phyloP scores from a whole-genome alignment of 2,797 vertebrate species.

The Furcifer pardalis region DNA sequence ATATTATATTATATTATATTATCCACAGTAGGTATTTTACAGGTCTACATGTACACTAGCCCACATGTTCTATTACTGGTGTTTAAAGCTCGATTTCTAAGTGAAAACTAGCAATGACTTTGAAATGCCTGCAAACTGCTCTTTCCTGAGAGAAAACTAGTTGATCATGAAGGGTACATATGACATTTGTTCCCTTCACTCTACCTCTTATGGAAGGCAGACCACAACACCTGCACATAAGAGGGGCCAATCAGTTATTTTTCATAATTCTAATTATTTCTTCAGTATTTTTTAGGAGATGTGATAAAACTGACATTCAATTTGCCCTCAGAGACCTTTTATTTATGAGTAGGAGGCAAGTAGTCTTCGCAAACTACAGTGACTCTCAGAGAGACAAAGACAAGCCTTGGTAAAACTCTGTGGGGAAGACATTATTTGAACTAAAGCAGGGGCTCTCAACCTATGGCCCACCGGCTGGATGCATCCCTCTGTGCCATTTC shows the following conservation, averaged over 20 bases:
- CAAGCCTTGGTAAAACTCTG: neutral
- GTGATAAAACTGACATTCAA: slow-evolving; percentile 31
- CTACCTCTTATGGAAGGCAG: slow-evolving; percentile 36
- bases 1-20: too few species aligned
- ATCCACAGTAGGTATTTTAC: slow-evolving; percentile 62
- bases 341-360: neutral
- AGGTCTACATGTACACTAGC: slow-evolving; percentile 50
- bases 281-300: slow-evolving; percentile 49
- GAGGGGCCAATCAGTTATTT: slow-evolving; percentile 63
- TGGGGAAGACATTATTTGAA: too few species aligned
- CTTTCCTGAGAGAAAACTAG: slow-evolving; percentile 52
- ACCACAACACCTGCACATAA: slow-evolving; percentile 48
- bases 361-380: neutral
- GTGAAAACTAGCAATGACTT: slow-evolving; percentile 49
- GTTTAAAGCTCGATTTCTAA: slow-evolving; percentile 61
- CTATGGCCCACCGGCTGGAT: too few species aligned
- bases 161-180: slow-evolving; percentile 40
- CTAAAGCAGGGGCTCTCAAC: too few species aligned
- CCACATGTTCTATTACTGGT: slow-evolving; percentile 68
- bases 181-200: slow-evolving; percentile 40
- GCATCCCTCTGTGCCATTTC: too few species aligned
- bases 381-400: neutral
- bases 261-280: slow-evolving; percentile 62
- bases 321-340: neutral
- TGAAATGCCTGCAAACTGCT: slow-evolving; percentile 57